phyloP scores from a whole-genome alignment of 1,140 invertebrate species.

The Sitodiplosis mosellana region DNA sequence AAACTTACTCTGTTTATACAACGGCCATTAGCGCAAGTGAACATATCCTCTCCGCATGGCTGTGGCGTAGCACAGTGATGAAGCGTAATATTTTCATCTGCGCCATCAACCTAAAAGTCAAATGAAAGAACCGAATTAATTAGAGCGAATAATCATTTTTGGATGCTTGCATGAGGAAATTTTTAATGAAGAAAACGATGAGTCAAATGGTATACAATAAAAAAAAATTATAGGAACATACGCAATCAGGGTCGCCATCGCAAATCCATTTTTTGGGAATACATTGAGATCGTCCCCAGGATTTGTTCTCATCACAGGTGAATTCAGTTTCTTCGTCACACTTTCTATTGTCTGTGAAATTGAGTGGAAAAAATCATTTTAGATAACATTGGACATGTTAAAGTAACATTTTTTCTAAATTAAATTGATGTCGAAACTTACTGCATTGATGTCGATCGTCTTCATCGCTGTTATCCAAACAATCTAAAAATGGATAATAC shows the following conservation, averaged over 20 bases:
- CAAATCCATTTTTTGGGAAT: constrained; percentile 89
- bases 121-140: too few relatives aligned
- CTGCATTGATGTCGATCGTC: constrained; percentile 79
- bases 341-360: constrained; percentile 53
- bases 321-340: constrained; percentile 86
- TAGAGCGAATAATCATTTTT: too few relatives aligned
- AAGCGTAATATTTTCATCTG: constrained; percentile 79
- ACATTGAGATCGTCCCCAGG: constrained; percentile 80
- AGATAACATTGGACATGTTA: too few relatives aligned
- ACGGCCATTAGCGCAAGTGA: constrained; percentile 74
- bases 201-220: too few relatives aligned
- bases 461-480: constrained; percentile 82
- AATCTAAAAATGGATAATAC: constrained; percentile 48
- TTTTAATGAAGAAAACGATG: too few relatives aligned
- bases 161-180: too few relatives aligned
- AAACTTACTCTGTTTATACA: constrained; percentile 50
- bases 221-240: too few relatives aligned
- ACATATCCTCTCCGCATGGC: constrained; percentile 72
- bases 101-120: constrained; percentile 91
- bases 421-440: constrained; percentile 27
- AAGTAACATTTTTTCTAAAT: background rate
- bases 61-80: constrained; percentile 63
- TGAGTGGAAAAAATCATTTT: constrained; percentile 2
- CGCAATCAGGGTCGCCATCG: constrained; percentile 38
- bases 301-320: constrained; percentile 73